Evolutionary conservation across 2,888 invertebrate species (phyloP).

Genomic region (Villa cingulata): DNA sequence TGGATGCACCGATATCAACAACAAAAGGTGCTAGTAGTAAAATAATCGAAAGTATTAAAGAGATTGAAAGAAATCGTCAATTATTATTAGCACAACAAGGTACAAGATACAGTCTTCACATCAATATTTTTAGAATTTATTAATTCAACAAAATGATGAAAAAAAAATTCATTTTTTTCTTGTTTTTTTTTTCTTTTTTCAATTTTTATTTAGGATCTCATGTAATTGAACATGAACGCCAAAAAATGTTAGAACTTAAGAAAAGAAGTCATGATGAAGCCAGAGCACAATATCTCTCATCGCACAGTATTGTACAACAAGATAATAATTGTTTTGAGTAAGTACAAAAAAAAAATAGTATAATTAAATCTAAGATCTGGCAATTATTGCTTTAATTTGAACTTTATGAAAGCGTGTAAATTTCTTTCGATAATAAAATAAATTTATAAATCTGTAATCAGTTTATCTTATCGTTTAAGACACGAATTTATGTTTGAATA

Average conservation of each 20-base stretch:
- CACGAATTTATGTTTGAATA: too few relatives aligned
- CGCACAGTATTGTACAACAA: not conserved
- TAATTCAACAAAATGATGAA: conserved; percentile 1
- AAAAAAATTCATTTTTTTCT: too few relatives aligned
- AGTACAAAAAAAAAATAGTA: not conserved
- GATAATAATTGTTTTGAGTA: not conserved
- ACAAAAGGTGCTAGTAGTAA: conserved; percentile 57
- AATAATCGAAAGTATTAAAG: conserved; percentile 73
- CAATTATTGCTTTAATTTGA: too few relatives aligned
- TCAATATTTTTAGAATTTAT: conserved; percentile 1
- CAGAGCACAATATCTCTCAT: conserved; percentile 66
- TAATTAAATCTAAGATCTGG: too few relatives aligned
- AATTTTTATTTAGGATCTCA: too few relatives aligned
- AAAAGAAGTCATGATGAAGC: conserved; percentile 80
- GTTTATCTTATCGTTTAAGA: too few relatives aligned
- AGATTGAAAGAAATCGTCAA: conserved; percentile 77
- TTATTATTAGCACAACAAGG: conserved; percentile 83
- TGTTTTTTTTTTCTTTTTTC: conserved; percentile 11
- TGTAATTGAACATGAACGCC: conserved; percentile 81
- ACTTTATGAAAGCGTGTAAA: too few relatives aligned
- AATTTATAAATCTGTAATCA: too few relatives aligned
- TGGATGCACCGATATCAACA: conserved; percentile 62
- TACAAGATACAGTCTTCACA: conserved; percentile 28
- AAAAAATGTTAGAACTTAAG: conserved; percentile 74
- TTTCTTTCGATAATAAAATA: too few relatives aligned